These are phyloP conservation scores for Graphium colonna DNA, from an alignment of 2,888 invertebrate species.

Conservation along the genomic window DNA sequence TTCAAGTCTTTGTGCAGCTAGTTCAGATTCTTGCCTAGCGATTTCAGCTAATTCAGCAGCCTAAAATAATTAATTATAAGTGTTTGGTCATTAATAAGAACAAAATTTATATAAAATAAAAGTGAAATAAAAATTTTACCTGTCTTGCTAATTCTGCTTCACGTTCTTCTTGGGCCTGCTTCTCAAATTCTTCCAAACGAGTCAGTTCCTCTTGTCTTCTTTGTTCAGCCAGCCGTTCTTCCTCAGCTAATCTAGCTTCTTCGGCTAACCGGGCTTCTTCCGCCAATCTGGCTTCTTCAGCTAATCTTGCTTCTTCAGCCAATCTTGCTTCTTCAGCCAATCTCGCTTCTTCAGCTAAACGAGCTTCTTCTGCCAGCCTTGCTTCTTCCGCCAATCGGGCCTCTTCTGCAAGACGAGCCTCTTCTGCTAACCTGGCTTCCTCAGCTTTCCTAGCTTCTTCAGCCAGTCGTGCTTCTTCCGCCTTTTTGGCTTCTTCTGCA, in stretches of 20 bases:
- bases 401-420: slow-evolving; percentile 71
- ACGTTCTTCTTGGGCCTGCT: slow-evolving; percentile 81
- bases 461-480: slow-evolving; percentile 61
- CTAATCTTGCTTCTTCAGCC: slow-evolving; percentile 63
- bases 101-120: neutral
- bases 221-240: slow-evolving; percentile 71
- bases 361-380: slow-evolving; percentile 57
- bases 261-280: slow-evolving; percentile 68
- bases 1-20: slow-evolving; percentile 81
- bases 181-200: slow-evolving; percentile 80
- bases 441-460: slow-evolving; percentile 68
- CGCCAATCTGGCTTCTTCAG: slow-evolving; percentile 65
- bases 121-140: slow-evolving; percentile 41
- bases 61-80: slow-evolving; percentile 42
- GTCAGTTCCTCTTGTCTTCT: slow-evolving; percentile 78
- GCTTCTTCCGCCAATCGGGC: slow-evolving; percentile 67
- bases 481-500: slow-evolving; percentile 58
- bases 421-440: slow-evolving; percentile 60
- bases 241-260: too few relatives aligned
- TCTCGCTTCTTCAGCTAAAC: slow-evolving; percentile 53
- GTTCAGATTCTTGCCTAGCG: slow-evolving; percentile 78
- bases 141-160: slow-evolving; percentile 85
- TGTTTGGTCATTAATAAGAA: too few relatives aligned
- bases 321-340: slow-evolving; percentile 72
- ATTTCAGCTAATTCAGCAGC: slow-evolving; percentile 85